Conservation (phyloP, 2,797 vertebrate genomes). For the Sitta carolinensis region DNA sequence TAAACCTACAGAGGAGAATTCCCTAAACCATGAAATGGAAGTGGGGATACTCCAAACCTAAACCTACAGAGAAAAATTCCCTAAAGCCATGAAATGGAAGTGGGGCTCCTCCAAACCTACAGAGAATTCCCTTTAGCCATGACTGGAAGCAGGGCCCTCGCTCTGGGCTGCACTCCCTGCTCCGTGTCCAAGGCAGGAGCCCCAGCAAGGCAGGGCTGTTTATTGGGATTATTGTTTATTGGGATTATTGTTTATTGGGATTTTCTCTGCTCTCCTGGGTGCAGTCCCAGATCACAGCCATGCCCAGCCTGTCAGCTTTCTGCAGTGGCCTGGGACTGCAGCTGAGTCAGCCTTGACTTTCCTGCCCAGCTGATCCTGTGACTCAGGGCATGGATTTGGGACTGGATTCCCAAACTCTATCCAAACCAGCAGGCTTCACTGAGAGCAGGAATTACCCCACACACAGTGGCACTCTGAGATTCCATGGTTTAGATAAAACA, state of each 20-base stretch:
- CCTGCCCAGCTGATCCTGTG: not conserved
- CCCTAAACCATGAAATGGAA: too few species aligned
- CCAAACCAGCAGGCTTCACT: not conserved
- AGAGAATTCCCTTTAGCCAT: not conserved
- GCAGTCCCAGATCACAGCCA: accelerated
- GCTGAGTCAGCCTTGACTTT: not conserved
- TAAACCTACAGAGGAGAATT: too few species aligned
- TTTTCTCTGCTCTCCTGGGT: not conserved
- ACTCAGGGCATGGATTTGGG: accelerated
- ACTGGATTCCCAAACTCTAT: not conserved
- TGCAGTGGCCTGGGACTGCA: not conserved
- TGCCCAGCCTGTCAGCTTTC: not conserved
- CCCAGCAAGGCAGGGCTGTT: not conserved
- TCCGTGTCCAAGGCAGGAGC: not conserved
- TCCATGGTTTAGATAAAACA: not conserved
- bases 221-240: not conserved
- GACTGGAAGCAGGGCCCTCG: accelerated
- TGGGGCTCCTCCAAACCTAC: not conserved
- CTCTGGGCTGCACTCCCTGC: not conserved
- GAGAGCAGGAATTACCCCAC: not conserved
- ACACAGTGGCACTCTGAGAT: not conserved
- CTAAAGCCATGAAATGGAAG: not conserved
- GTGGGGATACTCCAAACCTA: too few species aligned
- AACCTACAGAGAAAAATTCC: not conserved
- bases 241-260: not conserved